These are phyloP conservation scores for Allophyes oxyacanthae DNA, from an alignment of 2,888 invertebrate species.

Conservation along the genomic window DNA sequence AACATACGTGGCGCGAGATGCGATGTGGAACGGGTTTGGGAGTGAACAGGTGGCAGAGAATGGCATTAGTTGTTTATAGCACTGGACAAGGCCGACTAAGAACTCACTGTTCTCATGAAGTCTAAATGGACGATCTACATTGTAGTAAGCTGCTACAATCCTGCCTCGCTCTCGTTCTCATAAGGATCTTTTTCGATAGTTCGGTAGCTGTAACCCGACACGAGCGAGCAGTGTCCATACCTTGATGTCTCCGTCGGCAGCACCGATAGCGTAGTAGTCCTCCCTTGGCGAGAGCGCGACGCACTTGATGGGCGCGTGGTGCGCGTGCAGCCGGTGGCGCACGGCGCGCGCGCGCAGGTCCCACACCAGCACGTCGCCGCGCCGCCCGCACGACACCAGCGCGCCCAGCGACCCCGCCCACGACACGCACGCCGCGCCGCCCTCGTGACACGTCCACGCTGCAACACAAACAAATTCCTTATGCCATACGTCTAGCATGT, in stretches of 20 bases:
- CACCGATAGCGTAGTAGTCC: slow-evolving; percentile 98
- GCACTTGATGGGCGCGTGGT: slow-evolving; percentile 98
- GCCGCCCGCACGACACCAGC: slow-evolving; percentile 98
- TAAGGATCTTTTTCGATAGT: too few relatives aligned
- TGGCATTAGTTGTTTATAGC: too few relatives aligned
- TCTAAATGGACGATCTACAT: too few relatives aligned
- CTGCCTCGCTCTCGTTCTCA: too few relatives aligned
- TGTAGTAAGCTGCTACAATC: too few relatives aligned
- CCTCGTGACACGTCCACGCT: slow-evolving; percentile 98
- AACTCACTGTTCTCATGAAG: too few relatives aligned
- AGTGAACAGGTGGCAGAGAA: too few relatives aligned
- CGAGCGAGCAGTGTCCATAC: background rate
- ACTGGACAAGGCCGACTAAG: too few relatives aligned
- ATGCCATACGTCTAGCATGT: too few relatives aligned
- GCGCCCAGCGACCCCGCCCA: slow-evolving; percentile 98
- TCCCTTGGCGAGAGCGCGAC: slow-evolving; percentile 98
- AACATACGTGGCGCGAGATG: too few relatives aligned
- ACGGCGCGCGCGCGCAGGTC: slow-evolving; percentile 97
- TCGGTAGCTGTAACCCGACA: too few relatives aligned
- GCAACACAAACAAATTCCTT: slow-evolving; percentile 31
- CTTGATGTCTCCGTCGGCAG: slow-evolving; percentile 97
- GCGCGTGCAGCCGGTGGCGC: slow-evolving; percentile 95
- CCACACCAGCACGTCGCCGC: slow-evolving; percentile 98
- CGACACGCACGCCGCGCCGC: slow-evolving; percentile 96
- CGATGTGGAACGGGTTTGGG: too few relatives aligned